phyloP scores from a whole-genome alignment of 2,797 vertebrate genomes.

The Tapirus indicus region DNA sequence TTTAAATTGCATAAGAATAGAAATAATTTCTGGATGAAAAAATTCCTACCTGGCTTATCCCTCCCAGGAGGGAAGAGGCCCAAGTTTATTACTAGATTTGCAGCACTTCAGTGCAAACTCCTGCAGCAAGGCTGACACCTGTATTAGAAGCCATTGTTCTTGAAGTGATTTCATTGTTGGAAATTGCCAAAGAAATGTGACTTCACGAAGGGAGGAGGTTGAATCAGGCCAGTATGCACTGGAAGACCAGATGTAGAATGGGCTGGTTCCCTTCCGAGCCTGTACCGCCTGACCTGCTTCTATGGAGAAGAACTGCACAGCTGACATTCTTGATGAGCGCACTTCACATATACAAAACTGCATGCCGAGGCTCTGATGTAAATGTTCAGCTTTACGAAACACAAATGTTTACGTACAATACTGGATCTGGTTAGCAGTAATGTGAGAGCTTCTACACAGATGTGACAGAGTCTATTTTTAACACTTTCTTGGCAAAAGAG shows the following conservation, averaged over 20 bases:
- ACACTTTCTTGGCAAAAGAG: not conserved
- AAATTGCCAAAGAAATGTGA: not conserved
- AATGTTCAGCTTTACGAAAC: not conserved
- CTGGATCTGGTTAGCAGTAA: not conserved
- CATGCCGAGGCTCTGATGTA: not conserved
- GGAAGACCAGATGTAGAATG: not conserved
- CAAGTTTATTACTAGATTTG: not conserved
- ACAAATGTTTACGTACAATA: fast-evolving
- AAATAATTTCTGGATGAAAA: not conserved
- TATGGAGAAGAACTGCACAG: fast-evolving
- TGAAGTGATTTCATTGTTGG: not conserved
- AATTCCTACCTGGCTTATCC: not conserved
- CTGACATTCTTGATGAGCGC: fast-evolving
- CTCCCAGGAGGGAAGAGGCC: not conserved
- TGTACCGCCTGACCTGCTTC: not conserved
- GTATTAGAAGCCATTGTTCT: not conserved
- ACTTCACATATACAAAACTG: fast-evolving
- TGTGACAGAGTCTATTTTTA: not conserved
- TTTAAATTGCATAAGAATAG: too few relatives aligned
- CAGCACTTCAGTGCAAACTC: not conserved
- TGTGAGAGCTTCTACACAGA: not conserved
- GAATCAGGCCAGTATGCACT: fast-evolving
- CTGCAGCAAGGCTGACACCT: not conserved
- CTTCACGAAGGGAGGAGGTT: fast-evolving
- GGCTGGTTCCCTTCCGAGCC: not conserved